Evolutionary conservation across 2,888 invertebrate species (phyloP), one percentile per base, ranked within the genome.

Genomic region (Ceraclea dissimilis): DNA sequence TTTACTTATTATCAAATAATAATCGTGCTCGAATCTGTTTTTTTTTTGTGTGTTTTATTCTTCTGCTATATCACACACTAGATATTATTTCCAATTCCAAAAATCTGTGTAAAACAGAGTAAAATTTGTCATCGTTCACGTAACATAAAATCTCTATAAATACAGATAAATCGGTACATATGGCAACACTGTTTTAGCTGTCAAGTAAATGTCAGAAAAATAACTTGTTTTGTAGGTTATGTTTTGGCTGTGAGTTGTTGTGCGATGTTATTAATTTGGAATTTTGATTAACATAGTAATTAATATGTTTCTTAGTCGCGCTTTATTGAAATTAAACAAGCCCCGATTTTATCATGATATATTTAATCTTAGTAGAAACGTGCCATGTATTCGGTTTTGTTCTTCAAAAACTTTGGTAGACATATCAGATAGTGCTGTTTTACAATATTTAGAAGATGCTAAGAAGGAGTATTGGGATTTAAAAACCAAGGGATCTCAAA

Each of bases 381-480:
- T 47, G 16, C 17, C 4, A 6, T 47, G 18, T 18, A 18, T 2
- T 6, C 53, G 58, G 17, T 34, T 50, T 63, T 67, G 65, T 64
- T 70, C 69, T 61, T 70, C 74, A 4, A 70, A 72, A 64, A 72
- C 69, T 61, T 46, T 62, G 43, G 62, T 76, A 20, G 74, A 76
- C 64, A 64, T 78, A 53, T 65, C 71, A 0, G 75, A 76, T 53
- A 71, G 74, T 22, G 70, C 70, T 1, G 68, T 82, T n/a, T 77
- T 79, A 64, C 70, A 68, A 17, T 83, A 79, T 65, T 68, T 83
- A 11, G 77, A 76, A 63, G 68, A 71, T 53, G 65, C 83, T 26
- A 73, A 79, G 50, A 58, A 74, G 17, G 81, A 82, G 67, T 80
- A 80, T 64, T 79, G 81, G 60, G 69, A 70, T n/a, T 67, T 80